These are phyloP conservation scores for Buathra laborator DNA, from an alignment of 2,888 invertebrate genomes.

Conservation along the genomic window DNA sequence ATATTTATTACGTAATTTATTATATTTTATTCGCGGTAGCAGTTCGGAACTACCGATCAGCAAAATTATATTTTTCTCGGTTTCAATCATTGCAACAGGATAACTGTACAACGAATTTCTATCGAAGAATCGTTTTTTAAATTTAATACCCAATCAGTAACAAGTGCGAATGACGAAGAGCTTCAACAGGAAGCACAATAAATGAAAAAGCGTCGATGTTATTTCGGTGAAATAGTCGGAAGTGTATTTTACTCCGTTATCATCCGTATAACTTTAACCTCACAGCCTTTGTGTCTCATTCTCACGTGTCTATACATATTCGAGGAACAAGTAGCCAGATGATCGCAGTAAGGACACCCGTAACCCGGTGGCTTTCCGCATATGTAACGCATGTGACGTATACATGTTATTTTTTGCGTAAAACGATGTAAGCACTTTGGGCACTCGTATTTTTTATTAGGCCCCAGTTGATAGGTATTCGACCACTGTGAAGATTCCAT, in stretches of 20 bases:
- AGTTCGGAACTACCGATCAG: too few relatives aligned
- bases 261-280: slow-evolving; percentile 65
- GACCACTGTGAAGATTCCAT: slow-evolving; percentile 46
- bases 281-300: slow-evolving; percentile 68
- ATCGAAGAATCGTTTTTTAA: neutral
- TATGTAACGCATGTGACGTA: slow-evolving; percentile 78
- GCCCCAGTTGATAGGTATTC: slow-evolving; percentile 7
- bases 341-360: slow-evolving; percentile 73
- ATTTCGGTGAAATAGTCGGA: neutral
- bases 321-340: slow-evolving; percentile 64
- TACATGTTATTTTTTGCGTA: slow-evolving; percentile 66
- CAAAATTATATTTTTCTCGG: neutral
- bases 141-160: neutral
- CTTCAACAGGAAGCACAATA: neutral
- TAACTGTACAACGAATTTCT: neutral
- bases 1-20: too few relatives aligned
- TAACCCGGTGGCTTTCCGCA: slow-evolving; percentile 77
- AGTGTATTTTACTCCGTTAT: slow-evolving; percentile 24
- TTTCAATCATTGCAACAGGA: neutral
- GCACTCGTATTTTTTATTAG: slow-evolving; percentile 61
- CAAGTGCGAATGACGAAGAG: neutral
- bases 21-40: too few relatives aligned
- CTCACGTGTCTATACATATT: slow-evolving; percentile 70
- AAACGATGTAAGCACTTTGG: slow-evolving; percentile 66
- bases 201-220: neutral